Base-by-base conservation (phyloP, 2,888 invertebrate genomes). In the Drosophila rubida region DNA sequence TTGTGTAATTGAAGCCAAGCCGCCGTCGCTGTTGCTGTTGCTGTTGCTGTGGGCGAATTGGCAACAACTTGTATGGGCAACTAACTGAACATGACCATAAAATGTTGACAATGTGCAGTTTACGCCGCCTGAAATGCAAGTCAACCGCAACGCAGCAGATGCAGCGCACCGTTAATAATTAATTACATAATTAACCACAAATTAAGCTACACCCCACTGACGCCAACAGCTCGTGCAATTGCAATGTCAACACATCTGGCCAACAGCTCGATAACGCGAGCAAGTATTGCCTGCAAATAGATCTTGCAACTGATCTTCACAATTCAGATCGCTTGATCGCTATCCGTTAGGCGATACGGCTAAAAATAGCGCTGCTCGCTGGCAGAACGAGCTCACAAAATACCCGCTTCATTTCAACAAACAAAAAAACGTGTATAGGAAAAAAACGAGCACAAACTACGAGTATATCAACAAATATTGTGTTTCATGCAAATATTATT, bases 181-280 rank as follows among this genome's bases (percentile, higher is more conserved):
- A 87, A 84, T 88, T 88, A 71, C 76, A 89, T 77, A 87, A 89
- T 86, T 83, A 84, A 88, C 87, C 87, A 75, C 87, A 84, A 83
- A 83, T 89, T 83, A 85, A 80, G 58, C 62, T 58, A 86, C 71
- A 86, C 83, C 67, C 72, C 73, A 78, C 54, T 79, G 54, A 23
- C 46, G 62, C 54, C 60, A 46, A 53, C 62, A 49, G 37, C 72
- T n/a, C 16, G n/a, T 8, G 19, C 8, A 45, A 16, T n/a, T 54
- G 23, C 70, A 63, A 63, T 73, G 70, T 82, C 65, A 83, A 60
- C 62, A 82, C 82, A 88, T 74, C 67, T 88, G 82, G 63, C 35
- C 48, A 54, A 32, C 27, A 57, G 22, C 37, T 71, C 37, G 42
- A 25, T 30, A 9, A 11, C 30, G 9, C 11, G 14, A 46, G 41